Base-by-base conservation (phyloP, 2,888 invertebrate species). In the Cosmia pyralina region DNA sequence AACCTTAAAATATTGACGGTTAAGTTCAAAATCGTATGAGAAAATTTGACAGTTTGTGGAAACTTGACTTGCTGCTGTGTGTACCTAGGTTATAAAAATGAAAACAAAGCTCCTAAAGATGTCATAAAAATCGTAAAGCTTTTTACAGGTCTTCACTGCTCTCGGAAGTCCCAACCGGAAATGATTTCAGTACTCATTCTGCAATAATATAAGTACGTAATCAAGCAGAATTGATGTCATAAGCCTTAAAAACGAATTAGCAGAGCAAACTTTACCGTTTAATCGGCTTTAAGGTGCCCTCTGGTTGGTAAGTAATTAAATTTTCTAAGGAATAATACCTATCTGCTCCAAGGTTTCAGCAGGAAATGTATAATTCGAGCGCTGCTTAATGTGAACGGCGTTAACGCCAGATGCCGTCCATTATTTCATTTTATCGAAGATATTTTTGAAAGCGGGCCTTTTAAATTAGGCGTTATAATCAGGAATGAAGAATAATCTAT, bases 331-430 rank as follows among this genome's bases (percentile, higher is more conserved):
- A 77, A 83, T 83, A 74, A 85, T 81, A 81, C 81, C 83, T 81
- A 81, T 80, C 83, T 84, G 80, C 53, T 76, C 41, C 71, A 73
- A 69, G 67, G 82, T 66, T 81, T 70, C 76, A 72, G 72, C 60
- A 76, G 77, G 72, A 84, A 81, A 84, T 80, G 80, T 83, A 79
- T 84, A 82, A 81, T 84, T 84, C 60, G 71, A 71, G 71, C 72
- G 60, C 69, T 67, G 66, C 73, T 76, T 84, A 81, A 86, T 77
- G 82, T 72, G 69, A 79, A 77, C 76, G 65, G 75, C 76, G 73
- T 74, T 81, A 75, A 76, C 80, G 82, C 91, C 90, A 91, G 91
- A 90, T 91, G 91, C 85, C 88, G 71, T 71, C 82, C 85, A 87
- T 91, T 88, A 89, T 67, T 85, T 81, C 62, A 82, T 83, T 89